Base-by-base conservation (phyloP, 2,113 vertebrate species). In the Eptatretus burgeri region DNA sequence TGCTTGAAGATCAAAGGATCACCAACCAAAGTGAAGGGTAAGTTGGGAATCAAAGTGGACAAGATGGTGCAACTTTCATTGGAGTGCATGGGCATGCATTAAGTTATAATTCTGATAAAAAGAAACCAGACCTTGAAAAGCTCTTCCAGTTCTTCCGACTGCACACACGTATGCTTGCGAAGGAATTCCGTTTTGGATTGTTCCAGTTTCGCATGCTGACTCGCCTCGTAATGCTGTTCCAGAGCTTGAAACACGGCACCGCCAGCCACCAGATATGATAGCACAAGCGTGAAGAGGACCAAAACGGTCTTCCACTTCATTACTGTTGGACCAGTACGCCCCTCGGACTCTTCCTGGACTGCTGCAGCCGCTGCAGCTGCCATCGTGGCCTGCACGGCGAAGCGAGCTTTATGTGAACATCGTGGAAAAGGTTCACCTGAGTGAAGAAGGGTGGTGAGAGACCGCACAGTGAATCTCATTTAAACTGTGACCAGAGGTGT, bases 261-360 rank as follows among this genome's bases (percentile, higher is more conserved):
- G 67, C 91, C 91, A 1, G 95, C 78, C 68, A 98, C 85, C 67
- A 98, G 78, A 70, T 95, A 95, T 16, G 93, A 74, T 60, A 98
- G 87, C 65, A 98, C 91, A 76, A 98, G 73, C 71, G 93, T 78
- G 74, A 98, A 95, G 72, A 94, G 86, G 67, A 83, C 87, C 14
- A 84, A 85, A 64, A 95, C 88, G 0, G 89, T 98, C 77, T 98
- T 98, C 91, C 91, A 95, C 79, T 93, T 85, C 91, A 98, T 98
- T 11, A n/a, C n/a, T 11, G 56, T 11, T 20, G 16, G n/a, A n/a
- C n/a, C 20, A 10, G n/a, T 20, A 10, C 20, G 56, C 56, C 13
- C 56, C 56, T 60, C 53, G 7, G 16, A 20, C 53, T 60, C 56
- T 20, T n/a, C 20, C 56, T 9, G n/a, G 9, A 20, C 20, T 20